Base-by-base conservation (phyloP, 1,140 invertebrate genomes). In the Anadara kagoshimensis region DNA sequence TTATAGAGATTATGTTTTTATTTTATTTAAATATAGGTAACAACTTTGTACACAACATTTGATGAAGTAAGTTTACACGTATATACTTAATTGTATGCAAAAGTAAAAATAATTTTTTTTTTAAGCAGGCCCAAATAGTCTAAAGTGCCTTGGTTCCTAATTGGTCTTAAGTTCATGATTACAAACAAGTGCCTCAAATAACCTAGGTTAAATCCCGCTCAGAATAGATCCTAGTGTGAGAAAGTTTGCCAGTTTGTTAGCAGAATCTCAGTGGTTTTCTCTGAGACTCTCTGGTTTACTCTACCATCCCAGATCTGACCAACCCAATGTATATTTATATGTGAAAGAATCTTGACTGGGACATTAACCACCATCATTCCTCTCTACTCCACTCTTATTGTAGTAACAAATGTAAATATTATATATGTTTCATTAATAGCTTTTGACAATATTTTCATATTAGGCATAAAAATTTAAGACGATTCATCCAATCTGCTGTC, bases 11-110 rank as follows among this genome's bases (percentile, higher is more conserved):
- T 51, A 63, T 43, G n/a, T n/a, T n/a, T n/a, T 66, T 61, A 43
- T 62, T 75, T 24, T 58, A n/a, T 83, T n/a, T n/a, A n/a, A n/a
- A n/a, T 84, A 71, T 69, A 85, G 84, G 77, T 82, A 56, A 74
- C 78, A 22, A 78, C 78, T 16, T 69, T 88, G 24, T 89, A 88
- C 72, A 86, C 85, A 47, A 89, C 88, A 51, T 80, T 87, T 73
- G 82, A 85, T 82, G 85, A 87, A 80, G 85, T 88, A 73, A 79
- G 69, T 56, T 14, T 22, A 18, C 22, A n/a, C 11, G 0, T 49
- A 8, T 51, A 49, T 49, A 45, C 45, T 11, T 10, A 11, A 16
- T 12, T 8, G 36, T 20, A 11, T 64, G 45, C 8, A 18, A 14
- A 16, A 49, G 8, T 49, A n/a, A n/a, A n/a, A n/a, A n/a, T n/a